Percentiles rank a stretch among this genome's conserved stretches.
These are phyloP conservation scores for Podiceps cristatus DNA, from an alignment of 2,113 vertebrate genomes.

Conservation along the genomic window DNA sequence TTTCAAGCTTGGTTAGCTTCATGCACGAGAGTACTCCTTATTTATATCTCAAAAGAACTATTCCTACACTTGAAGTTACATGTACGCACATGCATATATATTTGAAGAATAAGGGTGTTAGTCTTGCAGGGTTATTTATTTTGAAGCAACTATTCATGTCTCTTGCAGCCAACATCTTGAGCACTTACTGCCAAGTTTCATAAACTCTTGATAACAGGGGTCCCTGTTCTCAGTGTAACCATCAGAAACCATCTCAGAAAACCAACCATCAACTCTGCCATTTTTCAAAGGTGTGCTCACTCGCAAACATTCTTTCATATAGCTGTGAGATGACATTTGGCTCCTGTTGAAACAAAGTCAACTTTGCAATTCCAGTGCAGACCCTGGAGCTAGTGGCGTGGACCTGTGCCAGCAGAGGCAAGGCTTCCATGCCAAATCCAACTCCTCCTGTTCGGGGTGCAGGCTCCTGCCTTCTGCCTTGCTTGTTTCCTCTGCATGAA, in stretches of 20 bases:
- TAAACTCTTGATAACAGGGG: not conserved
- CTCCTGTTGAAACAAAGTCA: not conserved
- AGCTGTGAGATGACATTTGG: not conserved
- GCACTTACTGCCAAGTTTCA: not conserved
- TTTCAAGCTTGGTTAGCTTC: slow-evolving; percentile 15
- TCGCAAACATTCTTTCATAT: not conserved
- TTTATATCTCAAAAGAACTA: not conserved
- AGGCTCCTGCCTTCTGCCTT: not conserved
- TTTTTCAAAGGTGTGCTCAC: not conserved
- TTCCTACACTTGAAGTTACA: not conserved
- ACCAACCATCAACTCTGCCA: not conserved
- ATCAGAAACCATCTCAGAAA: not conserved
- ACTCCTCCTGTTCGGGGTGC: not conserved
- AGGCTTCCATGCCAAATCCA: not conserved
- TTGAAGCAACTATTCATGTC: not conserved
- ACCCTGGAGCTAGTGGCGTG: fast-evolving
- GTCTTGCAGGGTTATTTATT: not conserved
- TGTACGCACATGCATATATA: fast-evolving
- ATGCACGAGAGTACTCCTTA: not conserved
- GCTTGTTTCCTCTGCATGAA: not conserved
- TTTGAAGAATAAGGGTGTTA: not conserved
- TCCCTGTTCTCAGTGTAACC: not conserved
- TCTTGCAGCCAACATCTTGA: not conserved
- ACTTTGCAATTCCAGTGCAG: not conserved
- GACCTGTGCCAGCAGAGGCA: not conserved